These are phyloP conservation scores for Aleiodes alternator DNA, from an alignment of 2,888 invertebrate species.

Conservation along the genomic window DNA sequence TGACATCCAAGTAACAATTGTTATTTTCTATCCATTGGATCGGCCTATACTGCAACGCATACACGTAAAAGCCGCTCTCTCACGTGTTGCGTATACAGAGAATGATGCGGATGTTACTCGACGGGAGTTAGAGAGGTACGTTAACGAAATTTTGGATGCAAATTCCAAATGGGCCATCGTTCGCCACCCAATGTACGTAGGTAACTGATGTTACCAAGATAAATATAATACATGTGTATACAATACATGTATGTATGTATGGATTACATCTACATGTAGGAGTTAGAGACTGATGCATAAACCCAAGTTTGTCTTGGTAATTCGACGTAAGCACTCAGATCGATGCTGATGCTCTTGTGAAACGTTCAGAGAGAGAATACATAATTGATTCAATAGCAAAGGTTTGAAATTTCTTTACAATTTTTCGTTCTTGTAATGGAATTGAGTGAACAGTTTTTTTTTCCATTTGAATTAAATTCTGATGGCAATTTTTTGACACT, in stretches of 20 bases:
- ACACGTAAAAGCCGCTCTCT: slow-evolving; percentile 6
- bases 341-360: slow-evolving; percentile 31
- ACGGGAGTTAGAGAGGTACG: slow-evolving; percentile 10
- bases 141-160: slow-evolving; percentile 33
- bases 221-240: slow-evolving; percentile 23
- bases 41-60: background rate
- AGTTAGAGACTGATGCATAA: slow-evolving; percentile 10
- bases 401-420: slow-evolving; percentile 31
- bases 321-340: slow-evolving; percentile 14
- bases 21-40: background rate
- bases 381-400: slow-evolving; percentile 41
- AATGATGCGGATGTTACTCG: slow-evolving; percentile 24
- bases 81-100: slow-evolving; percentile 10
- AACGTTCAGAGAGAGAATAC: slow-evolving; percentile 25
- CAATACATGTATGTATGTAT: slow-evolving; percentile 16
- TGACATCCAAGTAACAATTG: slow-evolving; percentile 12
- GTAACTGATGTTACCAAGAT: slow-evolving; percentile 8
- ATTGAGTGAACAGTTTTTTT: no score
- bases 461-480: no score
- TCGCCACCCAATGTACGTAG: slow-evolving; percentile 11
- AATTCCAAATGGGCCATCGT: slow-evolving; percentile 31
- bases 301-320: slow-evolving; percentile 18
- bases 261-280: slow-evolving; percentile 37
- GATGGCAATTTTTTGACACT: no score
- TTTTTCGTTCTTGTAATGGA: slow-evolving; percentile 20